Percentiles rank a stretch among this genome's conserved stretches.
Conservation (phyloP, 1,140 invertebrate genomes). For the Brachionus angularis region DNA sequence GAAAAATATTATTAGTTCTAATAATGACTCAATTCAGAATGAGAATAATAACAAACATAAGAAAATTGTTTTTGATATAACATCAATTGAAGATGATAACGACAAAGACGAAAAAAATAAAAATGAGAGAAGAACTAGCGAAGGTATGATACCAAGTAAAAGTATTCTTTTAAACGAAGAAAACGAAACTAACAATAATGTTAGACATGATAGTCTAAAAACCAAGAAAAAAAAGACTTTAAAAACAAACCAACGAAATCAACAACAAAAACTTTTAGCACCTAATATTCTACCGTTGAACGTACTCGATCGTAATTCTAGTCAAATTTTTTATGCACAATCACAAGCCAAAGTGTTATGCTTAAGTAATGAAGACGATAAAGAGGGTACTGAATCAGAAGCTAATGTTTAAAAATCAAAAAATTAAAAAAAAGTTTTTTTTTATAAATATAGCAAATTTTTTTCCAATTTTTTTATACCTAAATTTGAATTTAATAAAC, state of each 20-base stretch:
- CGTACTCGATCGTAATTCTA: slow-evolving; percentile 28
- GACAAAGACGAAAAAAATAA: neutral
- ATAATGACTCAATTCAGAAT: neutral
- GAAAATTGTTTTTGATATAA: neutral
- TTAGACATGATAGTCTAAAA: neutral
- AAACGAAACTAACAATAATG: slow-evolving; percentile 6
- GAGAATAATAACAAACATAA: neutral
- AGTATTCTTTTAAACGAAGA: neutral
- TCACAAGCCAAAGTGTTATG: slow-evolving; percentile 27
- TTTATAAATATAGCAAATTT: too few relatives aligned
- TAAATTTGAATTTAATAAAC: too few relatives aligned
- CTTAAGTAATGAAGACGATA: slow-evolving; percentile 2
- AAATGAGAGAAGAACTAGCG: too few relatives aligned
- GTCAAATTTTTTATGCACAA: slow-evolving; percentile 40
- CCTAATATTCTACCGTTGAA: neutral
- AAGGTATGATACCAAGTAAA: neutral
- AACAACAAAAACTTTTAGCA: neutral
- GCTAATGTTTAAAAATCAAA: neutral
- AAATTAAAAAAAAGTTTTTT: neutral
- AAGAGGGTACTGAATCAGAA: slow-evolving; percentile 20
- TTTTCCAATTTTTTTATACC: too few relatives aligned
- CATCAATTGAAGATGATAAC: neutral
- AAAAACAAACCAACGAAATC: neutral
- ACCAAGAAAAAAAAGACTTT: neutral
- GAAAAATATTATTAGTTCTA: too few relatives aligned